Evolutionary conservation across 2,797 vertebrate genomes (phyloP), one percentile per base, ranked within the genome.

Genomic region (Eulemur coronatus): DNA sequence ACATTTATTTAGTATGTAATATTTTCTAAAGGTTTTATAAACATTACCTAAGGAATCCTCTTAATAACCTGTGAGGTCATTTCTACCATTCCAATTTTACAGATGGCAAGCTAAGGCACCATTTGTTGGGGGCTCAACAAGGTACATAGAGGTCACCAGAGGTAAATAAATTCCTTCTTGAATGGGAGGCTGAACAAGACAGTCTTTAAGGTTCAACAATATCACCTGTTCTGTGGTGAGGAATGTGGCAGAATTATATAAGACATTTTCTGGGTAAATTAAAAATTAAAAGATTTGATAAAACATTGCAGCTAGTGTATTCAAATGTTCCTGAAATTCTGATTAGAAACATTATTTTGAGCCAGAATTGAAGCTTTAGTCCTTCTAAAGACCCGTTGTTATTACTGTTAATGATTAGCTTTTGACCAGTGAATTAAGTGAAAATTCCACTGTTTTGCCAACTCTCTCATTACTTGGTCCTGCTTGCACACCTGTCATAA

Each of bases 351-450:
- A 79, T 88, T 81, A 84, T 43, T 76, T 97, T 78, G 4, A 75
- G 75, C 80, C 88, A 65, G 79, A 67, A 0, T 0, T 13, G 12
- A 95, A 89, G n/a, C 43, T 91, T 33, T 89, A 33, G 75, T 86
- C 50, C 18, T 46, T n/a, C 65, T 89, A 96, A 97, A 41, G 65
- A 43, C 4, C 38, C 0, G 0, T 85, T 97, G 78, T 97, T 97
- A 94, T 80, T 96, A 76, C 55, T 91, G 82, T 73, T 94, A 97
- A 89, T 57, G 12, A 95, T 96, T 63, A 85, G 20, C 65, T 97
- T 96, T 82, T 97, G 96, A 94, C 84, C 76, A 97, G 20, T 55
- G 95, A 97, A 82, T 89, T 33, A 86, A 28, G 26, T 98, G 84
- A 89, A 95, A 94, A 41, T 92, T 72, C 2, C 24, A 73, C 57